Percentiles rank a stretch among this genome's conserved stretches.
phyloP scores from a whole-genome alignment of 2,113 vertebrate genomes.

The Dolichotis patagonum region DNA sequence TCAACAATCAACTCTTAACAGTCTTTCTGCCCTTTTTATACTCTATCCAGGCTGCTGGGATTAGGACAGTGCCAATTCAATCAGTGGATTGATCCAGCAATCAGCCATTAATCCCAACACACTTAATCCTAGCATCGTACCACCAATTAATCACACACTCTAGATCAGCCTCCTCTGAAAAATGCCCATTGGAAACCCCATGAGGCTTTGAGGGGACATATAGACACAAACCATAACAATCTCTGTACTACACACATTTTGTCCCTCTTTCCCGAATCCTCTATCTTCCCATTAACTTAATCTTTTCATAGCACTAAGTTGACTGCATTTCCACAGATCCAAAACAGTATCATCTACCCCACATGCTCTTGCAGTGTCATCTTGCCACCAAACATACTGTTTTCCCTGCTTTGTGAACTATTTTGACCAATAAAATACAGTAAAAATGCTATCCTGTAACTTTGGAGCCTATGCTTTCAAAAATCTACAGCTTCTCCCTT shows the following conservation, averaged over 20 bases:
- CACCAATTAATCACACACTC: background rate
- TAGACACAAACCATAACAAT: background rate
- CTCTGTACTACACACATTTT: background rate
- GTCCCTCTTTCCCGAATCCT: background rate
- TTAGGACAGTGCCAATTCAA: background rate
- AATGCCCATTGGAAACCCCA: background rate
- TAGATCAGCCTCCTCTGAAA: background rate
- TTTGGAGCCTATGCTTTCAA: background rate
- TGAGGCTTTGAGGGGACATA: background rate
- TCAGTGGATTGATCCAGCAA: background rate
- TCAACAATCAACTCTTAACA: background rate
- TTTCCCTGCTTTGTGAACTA: background rate
- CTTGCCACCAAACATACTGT: background rate
- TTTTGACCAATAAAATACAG: conserved; percentile 20
- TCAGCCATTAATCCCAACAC: background rate
- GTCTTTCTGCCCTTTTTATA: background rate
- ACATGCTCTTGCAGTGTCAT: background rate
- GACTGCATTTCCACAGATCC: background rate
- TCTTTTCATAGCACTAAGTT: background rate
- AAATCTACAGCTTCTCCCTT: background rate
- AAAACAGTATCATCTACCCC: background rate
- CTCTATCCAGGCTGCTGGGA: background rate
- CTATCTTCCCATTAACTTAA: background rate
- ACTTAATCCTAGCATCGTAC: background rate
- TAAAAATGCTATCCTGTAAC: background rate